Base-by-base conservation (phyloP, 1,140 invertebrate genomes). In the Choristoneura fumiferana region DNA sequence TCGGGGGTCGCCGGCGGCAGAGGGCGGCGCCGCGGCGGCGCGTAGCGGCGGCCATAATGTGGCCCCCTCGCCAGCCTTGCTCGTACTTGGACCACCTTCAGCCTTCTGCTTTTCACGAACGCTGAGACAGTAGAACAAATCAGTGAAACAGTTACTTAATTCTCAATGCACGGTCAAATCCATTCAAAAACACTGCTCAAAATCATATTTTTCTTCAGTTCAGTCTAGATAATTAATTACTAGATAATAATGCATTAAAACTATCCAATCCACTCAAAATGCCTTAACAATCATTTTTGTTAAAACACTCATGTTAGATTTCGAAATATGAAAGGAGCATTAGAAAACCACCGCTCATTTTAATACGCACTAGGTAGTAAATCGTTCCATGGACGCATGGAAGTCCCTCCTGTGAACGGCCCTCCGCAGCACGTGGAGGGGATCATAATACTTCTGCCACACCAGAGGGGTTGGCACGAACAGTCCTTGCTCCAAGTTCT, bases 401-500 rank as follows among this genome's bases (percentile, higher is more conserved):
- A 98, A 98, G 82, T 99, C 98, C 72, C 95, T 92, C 35, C 96
- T 90, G 87, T 99, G 97, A 1, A 98, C 96, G 17, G 97, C 96
- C 73, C 98, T 90, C 1, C 98, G 88, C 14, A 98, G 89, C 4
- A 98, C 96, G 84, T 98, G 96, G 43, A 99, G 92, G 1, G 98
- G 98, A 90, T 99, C 97, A 82, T 97, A 99, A 68, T 97, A 93
- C 57, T 94, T 92, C 76, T 97, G 94, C 98, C 98, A 99, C 15
- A 99, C 95, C 15, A 92, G 90, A 33, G 95, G 91, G 84, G 96
- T 96, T 8, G 97, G 97, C 38, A 95, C 94, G 86, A 98, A 99
- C 89, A 97, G 95, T 9, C 98, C 98, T 84, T 99, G 97, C 73
- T 98, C 95, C 91, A 98, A 94, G 62, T 94, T 95, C 84, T 92